A percentile compares a stretch with the other conserved stretches of the same genome.
Conservation (phyloP, 2,888 invertebrate genomes). For the Atherix ibis region DNA sequence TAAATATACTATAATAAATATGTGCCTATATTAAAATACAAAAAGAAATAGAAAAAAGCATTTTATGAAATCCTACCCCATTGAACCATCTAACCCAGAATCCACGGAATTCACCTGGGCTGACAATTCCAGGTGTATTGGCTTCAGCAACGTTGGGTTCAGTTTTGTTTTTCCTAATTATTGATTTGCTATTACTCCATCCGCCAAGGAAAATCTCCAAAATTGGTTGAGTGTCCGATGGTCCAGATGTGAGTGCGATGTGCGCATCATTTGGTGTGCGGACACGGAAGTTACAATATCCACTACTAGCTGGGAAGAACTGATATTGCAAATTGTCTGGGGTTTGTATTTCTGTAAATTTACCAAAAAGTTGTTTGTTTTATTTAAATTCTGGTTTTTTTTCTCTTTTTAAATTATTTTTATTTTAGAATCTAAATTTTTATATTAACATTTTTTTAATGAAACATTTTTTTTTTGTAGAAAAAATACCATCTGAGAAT, state of each 20-base stretch:
- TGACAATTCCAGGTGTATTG: slow-evolving; percentile 56
- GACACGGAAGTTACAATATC: slow-evolving; percentile 61
- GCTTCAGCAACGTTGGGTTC: slow-evolving; percentile 58
- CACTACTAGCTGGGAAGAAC: slow-evolving; percentile 56
- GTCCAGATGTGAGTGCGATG: slow-evolving; percentile 56
- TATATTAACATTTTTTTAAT: too few species aligned
- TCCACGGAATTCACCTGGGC: slow-evolving; percentile 56
- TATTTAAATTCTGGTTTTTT: too few species aligned
- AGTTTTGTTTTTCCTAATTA: slow-evolving; percentile 60
- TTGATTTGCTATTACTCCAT: slow-evolving; percentile 72
- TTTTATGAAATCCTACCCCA: slow-evolving; percentile 25
- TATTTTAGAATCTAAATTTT: too few species aligned
- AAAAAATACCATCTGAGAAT: too few species aligned
- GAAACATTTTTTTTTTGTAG: too few species aligned
- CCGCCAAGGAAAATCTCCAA: slow-evolving; percentile 80
- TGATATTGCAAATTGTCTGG: slow-evolving; percentile 69
- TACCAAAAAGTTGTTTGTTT: too few species aligned
- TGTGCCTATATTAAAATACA: not conserved
- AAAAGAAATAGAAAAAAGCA: not conserved
- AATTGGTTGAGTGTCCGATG: slow-evolving; percentile 58
- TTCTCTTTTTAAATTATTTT: too few species aligned
- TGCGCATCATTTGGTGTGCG: slow-evolving; percentile 73
- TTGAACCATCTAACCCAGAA: slow-evolving; percentile 74
- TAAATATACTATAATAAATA: too few species aligned
- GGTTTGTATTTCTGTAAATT: slow-evolving; percentile 56